phyloP scores from a whole-genome alignment of 92 coral and sea anemone genomes.

The Pocillopora meandrina region DNA sequence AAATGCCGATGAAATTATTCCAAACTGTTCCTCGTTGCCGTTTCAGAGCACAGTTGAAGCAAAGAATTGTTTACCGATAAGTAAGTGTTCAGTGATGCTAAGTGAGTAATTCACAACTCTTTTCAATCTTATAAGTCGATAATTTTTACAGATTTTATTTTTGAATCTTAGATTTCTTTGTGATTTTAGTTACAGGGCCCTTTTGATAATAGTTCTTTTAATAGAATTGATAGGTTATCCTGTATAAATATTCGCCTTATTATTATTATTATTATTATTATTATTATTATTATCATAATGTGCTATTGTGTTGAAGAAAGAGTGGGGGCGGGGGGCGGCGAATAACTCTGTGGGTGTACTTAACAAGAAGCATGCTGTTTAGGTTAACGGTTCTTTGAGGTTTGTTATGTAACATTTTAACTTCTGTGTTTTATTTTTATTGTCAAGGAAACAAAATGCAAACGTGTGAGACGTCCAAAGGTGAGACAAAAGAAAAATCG shows the following conservation, averaged over 20 bases:
- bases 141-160: no score
- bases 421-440: background rate
- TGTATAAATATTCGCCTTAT: no score
- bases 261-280: no score
- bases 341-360: background rate
- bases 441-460: slow-evolving; percentile 18
- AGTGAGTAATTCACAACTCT: no score
- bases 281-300: no score
- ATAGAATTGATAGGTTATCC: no score
- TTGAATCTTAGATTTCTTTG: no score
- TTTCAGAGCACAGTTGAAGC: slow-evolving; percentile 17
- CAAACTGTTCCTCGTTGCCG: slow-evolving; percentile 72
- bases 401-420: background rate
- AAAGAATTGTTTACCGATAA: slow-evolving; percentile 59
- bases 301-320: no score
- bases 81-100: slow-evolving; percentile 28
- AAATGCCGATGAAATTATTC: slow-evolving; percentile 61
- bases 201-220: no score
- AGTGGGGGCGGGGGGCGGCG: background rate
- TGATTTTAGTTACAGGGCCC: no score
- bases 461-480: background rate
- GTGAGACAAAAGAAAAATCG: background rate
- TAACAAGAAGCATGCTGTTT: background rate
- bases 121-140: no score
- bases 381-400: no score